Base-by-base conservation (phyloP, 2,113 vertebrate genomes). In the Varanus komodoensis region DNA sequence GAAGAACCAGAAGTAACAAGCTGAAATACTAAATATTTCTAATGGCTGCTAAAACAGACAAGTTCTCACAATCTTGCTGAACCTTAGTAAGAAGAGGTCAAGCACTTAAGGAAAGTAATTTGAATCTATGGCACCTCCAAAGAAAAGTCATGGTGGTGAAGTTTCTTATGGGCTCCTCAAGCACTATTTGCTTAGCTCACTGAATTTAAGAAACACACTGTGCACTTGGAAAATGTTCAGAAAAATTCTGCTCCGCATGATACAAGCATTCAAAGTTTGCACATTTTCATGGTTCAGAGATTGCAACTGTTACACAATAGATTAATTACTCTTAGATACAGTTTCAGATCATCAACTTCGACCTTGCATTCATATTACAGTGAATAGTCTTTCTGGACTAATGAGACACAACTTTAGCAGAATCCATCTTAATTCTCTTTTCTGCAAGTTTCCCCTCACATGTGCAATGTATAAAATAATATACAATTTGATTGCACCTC, bases 171-270 rank as follows among this genome's bases (percentile, higher is more conserved):
- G 11, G 38, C 32, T 79, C 8, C 12, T 85, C 50, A 71, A 91
- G 48, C 64, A 8, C 87, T 23, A 77, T 5, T 87, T 85, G 25
- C 67, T 82, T 21, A 8, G 57, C 57, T 54, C 91, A 57, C 4
- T 92, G 50, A 91, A 64, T 87, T 6, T 32, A 91, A 32, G 82
- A 93, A 93, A 86, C 14, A 90, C 1, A 2, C 9, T 54, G 79
- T 11, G 3, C 17, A 91, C 25, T 86, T 84, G 71, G 54, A 93
- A 89, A 50, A 75, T 54, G 34, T 57, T 95, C 71, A 94, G 85
- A 93, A 81, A 92, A 95, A 80, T 80, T 89, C n/a, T 94, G 85
- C 82, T 93, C 44, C 64, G 82, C n/a, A 75, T 91, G 11, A 23
- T 57, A 44, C 77, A 90, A 82, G 67, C 7, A 93, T 17, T n/a